Percentiles rank a stretch among this genome's conserved stretches.
These are phyloP conservation scores for Bathynomus jamesi DNA, from an alignment of 1,140 invertebrate species.

Conservation along the genomic window DNA sequence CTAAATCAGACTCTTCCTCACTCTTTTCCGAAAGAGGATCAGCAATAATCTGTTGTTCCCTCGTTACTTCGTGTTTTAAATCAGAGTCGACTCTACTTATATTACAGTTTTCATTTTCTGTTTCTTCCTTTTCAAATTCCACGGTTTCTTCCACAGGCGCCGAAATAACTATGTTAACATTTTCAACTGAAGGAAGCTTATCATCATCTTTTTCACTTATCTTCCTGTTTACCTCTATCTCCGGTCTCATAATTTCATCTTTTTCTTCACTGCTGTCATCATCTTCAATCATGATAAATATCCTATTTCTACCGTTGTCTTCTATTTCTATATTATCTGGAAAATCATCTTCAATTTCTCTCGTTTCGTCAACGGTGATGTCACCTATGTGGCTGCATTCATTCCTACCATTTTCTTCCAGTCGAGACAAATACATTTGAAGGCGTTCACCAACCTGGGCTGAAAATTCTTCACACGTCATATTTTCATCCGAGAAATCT, in stretches of 20 bases:
- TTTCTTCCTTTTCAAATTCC: no score
- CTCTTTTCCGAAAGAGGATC: no score
- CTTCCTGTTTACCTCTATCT: no score
- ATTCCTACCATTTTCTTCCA: not conserved
- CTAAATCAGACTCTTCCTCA: no score
- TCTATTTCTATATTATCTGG: not conserved
- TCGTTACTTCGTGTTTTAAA: no score
- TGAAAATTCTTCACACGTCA: not conserved
- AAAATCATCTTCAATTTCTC: not conserved
- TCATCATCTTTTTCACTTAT: no score
- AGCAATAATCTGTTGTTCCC: no score
- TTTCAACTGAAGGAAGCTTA: no score
- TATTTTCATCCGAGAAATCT: not conserved
- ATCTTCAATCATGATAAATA: not conserved
- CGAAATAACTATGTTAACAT: no score
- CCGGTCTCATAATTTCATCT: not conserved
- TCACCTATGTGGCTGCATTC: not conserved
- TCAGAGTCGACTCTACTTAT: no score
- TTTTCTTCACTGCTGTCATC: not conserved
- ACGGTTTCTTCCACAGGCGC: no score
- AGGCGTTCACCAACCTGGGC: not conserved
- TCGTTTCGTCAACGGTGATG: not conserved
- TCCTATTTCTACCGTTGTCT: not conserved
- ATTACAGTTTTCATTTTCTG: no score
- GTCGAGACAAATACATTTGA: not conserved